Conservation (phyloP, 35 echinoderm and acorn worm genomes). For the Holothuria glaberrima region DNA sequence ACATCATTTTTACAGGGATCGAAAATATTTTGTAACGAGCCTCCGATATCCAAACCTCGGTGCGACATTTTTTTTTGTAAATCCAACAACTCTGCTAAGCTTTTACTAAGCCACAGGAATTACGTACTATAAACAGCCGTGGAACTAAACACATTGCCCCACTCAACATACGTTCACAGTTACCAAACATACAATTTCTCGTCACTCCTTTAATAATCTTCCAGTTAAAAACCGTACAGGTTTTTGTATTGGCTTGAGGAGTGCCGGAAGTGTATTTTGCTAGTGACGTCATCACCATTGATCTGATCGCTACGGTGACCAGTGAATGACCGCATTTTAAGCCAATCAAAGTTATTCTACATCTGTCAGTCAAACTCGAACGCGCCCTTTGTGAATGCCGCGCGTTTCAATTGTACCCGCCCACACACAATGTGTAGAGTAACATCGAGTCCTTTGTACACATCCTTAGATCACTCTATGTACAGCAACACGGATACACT, state of each 20-base stretch:
- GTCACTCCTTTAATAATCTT: conserved; percentile 34
- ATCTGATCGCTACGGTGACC: conserved; percentile 68
- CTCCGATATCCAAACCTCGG: background rate
- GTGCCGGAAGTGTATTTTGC: conserved; percentile 58
- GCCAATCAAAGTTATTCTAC: conserved; percentile 54
- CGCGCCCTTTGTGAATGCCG: conserved; percentile 65
- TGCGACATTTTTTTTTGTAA: background rate
- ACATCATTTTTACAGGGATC: background rate
- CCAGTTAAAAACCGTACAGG: conserved; percentile 21
- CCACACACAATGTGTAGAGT: conserved; percentile 56
- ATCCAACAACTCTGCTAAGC: background rate
- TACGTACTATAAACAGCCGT: background rate
- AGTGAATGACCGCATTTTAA: conserved; percentile 68
- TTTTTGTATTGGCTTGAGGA: conserved; percentile 36
- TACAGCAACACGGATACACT: conserved; percentile 27
- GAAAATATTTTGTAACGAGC: conserved; percentile 1
- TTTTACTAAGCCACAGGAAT: background rate
- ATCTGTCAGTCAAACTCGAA: conserved; percentile 56
- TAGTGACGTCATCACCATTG: conserved; percentile 61
- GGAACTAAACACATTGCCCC: background rate
- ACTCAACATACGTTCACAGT: background rate
- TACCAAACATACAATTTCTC: conserved; percentile 5
- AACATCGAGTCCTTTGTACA: conserved; percentile 41
- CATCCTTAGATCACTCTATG: conserved; percentile 56
- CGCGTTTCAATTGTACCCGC: conserved; percentile 60